Conservation (phyloP, 1,140 invertebrate genomes). For the Pomacea maculata region DNA sequence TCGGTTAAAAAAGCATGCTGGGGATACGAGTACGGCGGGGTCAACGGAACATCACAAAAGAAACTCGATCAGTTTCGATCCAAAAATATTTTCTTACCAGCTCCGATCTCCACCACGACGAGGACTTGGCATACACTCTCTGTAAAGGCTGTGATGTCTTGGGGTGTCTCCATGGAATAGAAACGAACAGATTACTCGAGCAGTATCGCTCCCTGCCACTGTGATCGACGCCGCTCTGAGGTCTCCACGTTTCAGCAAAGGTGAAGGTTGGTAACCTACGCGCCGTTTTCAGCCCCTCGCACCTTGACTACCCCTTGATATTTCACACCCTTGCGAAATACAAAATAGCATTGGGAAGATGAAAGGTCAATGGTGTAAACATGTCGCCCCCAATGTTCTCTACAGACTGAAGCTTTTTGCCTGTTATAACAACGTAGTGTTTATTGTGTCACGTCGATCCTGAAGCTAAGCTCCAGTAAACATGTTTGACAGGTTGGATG, state of each 20-base stretch:
- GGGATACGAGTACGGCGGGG: no score
- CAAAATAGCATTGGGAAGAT: no score
- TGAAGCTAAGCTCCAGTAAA: no score
- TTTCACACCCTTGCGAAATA: not conserved
- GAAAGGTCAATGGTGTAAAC: no score
- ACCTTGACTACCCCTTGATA: not conserved
- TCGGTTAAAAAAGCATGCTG: no score
- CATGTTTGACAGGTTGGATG: no score
- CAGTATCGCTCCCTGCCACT: not conserved
- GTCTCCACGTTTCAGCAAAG: slow-evolving; percentile 11
- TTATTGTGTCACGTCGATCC: no score
- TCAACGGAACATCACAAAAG: no score
- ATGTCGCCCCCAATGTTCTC: no score
- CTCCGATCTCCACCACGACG: not conserved
- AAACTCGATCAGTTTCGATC: not conserved
- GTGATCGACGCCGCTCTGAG: not conserved
- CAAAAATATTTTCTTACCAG: slow-evolving; percentile 1
- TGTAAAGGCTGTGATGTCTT: not conserved
- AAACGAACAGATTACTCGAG: slow-evolving; percentile 4
- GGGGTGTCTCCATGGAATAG: slow-evolving; percentile 12
- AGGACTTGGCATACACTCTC: slow-evolving; percentile 6
- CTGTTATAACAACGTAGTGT: no score
- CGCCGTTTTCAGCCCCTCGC: not conserved
- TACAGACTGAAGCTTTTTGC: no score
- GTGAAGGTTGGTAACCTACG: slow-evolving; percentile 14